Conservation (phyloP, 2,888 invertebrate species). For the Spodoptera exigua region DNA sequence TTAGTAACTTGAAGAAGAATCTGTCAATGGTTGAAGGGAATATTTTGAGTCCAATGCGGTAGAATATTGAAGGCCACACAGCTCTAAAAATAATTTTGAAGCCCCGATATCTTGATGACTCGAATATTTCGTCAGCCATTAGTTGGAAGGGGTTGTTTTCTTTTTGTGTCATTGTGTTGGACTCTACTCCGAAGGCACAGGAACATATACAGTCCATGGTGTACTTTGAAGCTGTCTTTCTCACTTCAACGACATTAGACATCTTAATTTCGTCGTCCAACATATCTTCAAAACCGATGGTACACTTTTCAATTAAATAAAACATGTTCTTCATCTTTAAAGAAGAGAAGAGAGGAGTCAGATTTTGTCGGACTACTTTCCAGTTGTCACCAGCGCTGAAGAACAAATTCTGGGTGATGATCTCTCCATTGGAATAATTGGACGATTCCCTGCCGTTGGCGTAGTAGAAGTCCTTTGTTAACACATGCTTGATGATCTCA, state of each 20-base stretch:
- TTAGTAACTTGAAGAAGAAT: slow-evolving; percentile 67
- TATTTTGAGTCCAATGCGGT: slow-evolving; percentile 59
- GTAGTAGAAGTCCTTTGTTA: slow-evolving; percentile 72
- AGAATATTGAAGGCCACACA: slow-evolving; percentile 72
- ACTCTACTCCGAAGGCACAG: slow-evolving; percentile 58
- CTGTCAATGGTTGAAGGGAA: slow-evolving; percentile 59
- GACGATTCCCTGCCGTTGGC: slow-evolving; percentile 70
- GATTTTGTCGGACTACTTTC: slow-evolving; percentile 73
- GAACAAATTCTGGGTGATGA: slow-evolving; percentile 66
- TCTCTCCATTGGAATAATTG: slow-evolving; percentile 62
- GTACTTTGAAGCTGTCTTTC: slow-evolving; percentile 59
- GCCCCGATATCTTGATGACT: slow-evolving; percentile 54
- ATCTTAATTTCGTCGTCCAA: slow-evolving; percentile 52
- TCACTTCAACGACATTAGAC: slow-evolving; percentile 54
- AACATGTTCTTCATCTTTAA: slow-evolving; percentile 78
- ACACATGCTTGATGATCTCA: slow-evolving; percentile 66
- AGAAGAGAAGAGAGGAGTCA: slow-evolving; percentile 72
- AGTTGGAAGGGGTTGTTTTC: slow-evolving; percentile 61
- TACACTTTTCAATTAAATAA: slow-evolving; percentile 66
- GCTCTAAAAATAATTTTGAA: slow-evolving; percentile 56
- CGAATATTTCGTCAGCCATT: slow-evolving; percentile 64
- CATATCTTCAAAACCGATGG: slow-evolving; percentile 59
- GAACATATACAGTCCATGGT: slow-evolving; percentile 73
- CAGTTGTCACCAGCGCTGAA: slow-evolving; percentile 70
- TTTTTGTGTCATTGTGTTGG: slow-evolving; percentile 39